A percentile compares a stretch with the other conserved stretches of the same genome.
phyloP scores from a whole-genome alignment of 2,888 invertebrate genomes.

The Hypercompe scribonia region DNA sequence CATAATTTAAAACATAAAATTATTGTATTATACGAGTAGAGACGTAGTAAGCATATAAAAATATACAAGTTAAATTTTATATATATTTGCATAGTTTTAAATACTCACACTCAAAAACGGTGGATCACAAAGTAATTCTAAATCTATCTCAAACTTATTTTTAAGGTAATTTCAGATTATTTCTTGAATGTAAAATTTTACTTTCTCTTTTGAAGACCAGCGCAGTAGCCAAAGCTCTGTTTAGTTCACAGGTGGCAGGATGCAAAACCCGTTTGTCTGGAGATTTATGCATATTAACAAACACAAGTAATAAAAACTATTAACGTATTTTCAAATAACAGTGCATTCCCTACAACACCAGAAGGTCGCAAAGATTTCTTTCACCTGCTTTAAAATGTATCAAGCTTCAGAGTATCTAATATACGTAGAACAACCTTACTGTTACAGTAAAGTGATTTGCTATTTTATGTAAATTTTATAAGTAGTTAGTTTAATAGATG shows the following conservation, averaged over 20 bases:
- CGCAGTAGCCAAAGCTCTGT: background rate
- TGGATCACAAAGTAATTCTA: background rate
- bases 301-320: background rate
- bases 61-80: background rate
- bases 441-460: too few relatives aligned
- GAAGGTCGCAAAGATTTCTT: background rate
- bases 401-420: too few relatives aligned
- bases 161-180: background rate
- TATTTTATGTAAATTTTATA: too few relatives aligned
- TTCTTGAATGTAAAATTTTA: background rate
- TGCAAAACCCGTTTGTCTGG: background rate
- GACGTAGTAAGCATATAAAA: background rate
- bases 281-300: background rate
- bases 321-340: background rate
- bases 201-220: background rate
- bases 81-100: background rate
- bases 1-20: background rate
- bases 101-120: background rate
- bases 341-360: background rate
- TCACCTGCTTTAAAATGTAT: background rate
- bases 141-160: background rate
- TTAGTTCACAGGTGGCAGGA: background rate
- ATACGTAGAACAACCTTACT: too few relatives aligned
- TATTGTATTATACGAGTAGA: too few relatives aligned
- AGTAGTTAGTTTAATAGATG: too few relatives aligned